Evolutionary conservation across 2,888 invertebrate genomes (phyloP).

Genomic region (Xylota sylvarum): DNA sequence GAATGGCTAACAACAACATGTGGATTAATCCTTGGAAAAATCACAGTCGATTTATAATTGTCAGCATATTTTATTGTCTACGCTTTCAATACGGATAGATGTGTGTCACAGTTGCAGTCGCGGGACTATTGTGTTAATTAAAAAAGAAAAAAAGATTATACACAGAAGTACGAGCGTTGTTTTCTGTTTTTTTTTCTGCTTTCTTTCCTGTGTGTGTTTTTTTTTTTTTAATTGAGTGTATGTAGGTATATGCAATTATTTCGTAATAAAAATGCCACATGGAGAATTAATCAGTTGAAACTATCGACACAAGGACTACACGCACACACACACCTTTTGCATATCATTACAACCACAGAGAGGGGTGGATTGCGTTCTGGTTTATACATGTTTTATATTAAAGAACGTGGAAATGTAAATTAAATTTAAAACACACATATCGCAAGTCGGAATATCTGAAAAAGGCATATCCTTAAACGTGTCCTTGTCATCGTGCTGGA

Average conservation of each 20-base stretch:
- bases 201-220: neutral
- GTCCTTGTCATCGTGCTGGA: slow-evolving; percentile 31
- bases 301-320: slow-evolving; percentile 15
- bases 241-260: slow-evolving; percentile 27
- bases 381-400: slow-evolving; percentile 14
- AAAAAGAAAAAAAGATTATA: slow-evolving; percentile 27
- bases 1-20: slow-evolving; percentile 77
- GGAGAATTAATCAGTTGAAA: slow-evolving; percentile 60
- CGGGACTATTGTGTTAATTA: slow-evolving; percentile 58
- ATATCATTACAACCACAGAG: slow-evolving; percentile 64
- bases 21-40: slow-evolving; percentile 73
- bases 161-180: slow-evolving; percentile 9
- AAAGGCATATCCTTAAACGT: slow-evolving; percentile 51
- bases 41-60: slow-evolving; percentile 65
- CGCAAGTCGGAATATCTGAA: slow-evolving; percentile 33
- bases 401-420: slow-evolving; percentile 46
- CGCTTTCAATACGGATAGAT: slow-evolving; percentile 78
- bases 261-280: slow-evolving; percentile 48
- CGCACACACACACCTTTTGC: slow-evolving; percentile 14
- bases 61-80: slow-evolving; percentile 76
- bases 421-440: slow-evolving; percentile 54
- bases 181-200: slow-evolving; percentile 4
- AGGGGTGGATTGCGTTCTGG: slow-evolving; percentile 39
- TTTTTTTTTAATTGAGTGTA: slow-evolving; percentile 13
- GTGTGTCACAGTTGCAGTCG: slow-evolving; percentile 22